A percentile compares a stretch with the other conserved stretches of the same genome.
These are phyloP conservation scores for Hedychridium roseum DNA, from an alignment of 2,888 invertebrate genomes.

Conservation along the genomic window DNA sequence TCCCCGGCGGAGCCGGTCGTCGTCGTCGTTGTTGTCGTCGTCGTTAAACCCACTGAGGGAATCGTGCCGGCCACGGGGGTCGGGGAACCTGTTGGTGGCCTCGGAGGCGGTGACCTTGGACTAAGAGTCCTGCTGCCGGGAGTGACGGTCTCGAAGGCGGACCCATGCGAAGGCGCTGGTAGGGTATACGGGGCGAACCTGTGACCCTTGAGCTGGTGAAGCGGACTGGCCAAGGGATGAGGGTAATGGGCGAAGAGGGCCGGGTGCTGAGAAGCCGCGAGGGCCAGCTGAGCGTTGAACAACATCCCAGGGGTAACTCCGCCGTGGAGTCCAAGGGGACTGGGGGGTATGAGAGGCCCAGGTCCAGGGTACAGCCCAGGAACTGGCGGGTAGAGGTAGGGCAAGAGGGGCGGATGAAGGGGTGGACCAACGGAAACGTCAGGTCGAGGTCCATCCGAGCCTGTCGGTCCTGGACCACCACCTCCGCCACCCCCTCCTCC, in stretches of 20 bases:
- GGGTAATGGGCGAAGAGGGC: slow-evolving; percentile 74
- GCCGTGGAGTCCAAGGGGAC: slow-evolving; percentile 72
- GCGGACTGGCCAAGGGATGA: slow-evolving; percentile 75
- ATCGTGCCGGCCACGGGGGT: slow-evolving; percentile 67
- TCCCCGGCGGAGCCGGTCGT: slow-evolving; percentile 72
- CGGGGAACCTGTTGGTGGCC: slow-evolving; percentile 69
- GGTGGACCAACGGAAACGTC: slow-evolving; percentile 95
- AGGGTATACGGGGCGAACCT: slow-evolving; percentile 91
- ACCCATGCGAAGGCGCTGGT: slow-evolving; percentile 77
- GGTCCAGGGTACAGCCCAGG: slow-evolving; percentile 82
- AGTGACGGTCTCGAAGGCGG: slow-evolving; percentile 90
- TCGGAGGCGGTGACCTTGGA: slow-evolving; percentile 69
- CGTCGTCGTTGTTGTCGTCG: slow-evolving; percentile 17
- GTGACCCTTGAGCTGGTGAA: slow-evolving; percentile 77
- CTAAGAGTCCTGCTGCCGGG: slow-evolving; percentile 76
- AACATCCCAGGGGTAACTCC: slow-evolving; percentile 83
- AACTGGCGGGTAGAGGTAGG: slow-evolving; percentile 87
- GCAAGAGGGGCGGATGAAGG: slow-evolving; percentile 88
- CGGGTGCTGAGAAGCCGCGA: slow-evolving; percentile 85
- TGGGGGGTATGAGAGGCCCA: slow-evolving; percentile 74
- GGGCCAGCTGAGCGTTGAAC: slow-evolving; percentile 87
- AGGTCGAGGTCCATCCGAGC: slow-evolving; percentile 76
- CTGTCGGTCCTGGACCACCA: slow-evolving; percentile 62
- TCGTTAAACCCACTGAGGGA: too few species aligned
- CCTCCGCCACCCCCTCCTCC: slow-evolving; percentile 66